A percentile compares a stretch with the other conserved stretches of the same genome.
Evolutionary conservation across 2,113 vertebrate species (phyloP).

Genomic region (Eulacestoma nigropectus): DNA sequence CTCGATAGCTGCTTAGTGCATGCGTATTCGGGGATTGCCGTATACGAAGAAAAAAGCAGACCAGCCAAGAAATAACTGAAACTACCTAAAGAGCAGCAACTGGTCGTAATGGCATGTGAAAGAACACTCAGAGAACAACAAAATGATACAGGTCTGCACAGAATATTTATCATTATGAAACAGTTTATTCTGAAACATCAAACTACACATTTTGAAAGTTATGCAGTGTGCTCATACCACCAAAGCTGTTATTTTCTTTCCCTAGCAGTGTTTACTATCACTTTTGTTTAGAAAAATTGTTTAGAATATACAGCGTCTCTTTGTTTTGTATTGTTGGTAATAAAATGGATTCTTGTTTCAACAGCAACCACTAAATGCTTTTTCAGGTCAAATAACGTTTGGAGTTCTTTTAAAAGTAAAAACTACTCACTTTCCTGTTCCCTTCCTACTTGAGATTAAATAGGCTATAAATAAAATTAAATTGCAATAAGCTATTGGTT

Average conservation of each 20-base stretch:
- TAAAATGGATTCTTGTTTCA: background rate
- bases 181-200: background rate
- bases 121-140: background rate
- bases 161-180: background rate
- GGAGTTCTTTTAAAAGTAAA: background rate
- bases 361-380: background rate
- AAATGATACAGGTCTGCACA: background rate
- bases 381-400: background rate
- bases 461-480: conserved; percentile 1
- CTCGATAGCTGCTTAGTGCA: background rate
- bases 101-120: background rate
- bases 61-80: background rate
- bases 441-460: background rate
- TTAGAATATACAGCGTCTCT: background rate
- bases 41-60: accelerated
- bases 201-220: background rate
- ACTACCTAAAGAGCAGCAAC: background rate
- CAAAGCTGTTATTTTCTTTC: background rate
- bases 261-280: background rate
- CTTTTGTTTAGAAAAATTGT: background rate
- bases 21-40: background rate
- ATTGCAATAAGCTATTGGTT: background rate
- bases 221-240: background rate
- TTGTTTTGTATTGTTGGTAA: background rate
- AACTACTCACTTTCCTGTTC: background rate